Percentiles rank a stretch among this genome's conserved stretches.
These are phyloP conservation scores for Drosophila putrida DNA, from an alignment of 2,888 invertebrate species.

Conservation along the genomic window DNA sequence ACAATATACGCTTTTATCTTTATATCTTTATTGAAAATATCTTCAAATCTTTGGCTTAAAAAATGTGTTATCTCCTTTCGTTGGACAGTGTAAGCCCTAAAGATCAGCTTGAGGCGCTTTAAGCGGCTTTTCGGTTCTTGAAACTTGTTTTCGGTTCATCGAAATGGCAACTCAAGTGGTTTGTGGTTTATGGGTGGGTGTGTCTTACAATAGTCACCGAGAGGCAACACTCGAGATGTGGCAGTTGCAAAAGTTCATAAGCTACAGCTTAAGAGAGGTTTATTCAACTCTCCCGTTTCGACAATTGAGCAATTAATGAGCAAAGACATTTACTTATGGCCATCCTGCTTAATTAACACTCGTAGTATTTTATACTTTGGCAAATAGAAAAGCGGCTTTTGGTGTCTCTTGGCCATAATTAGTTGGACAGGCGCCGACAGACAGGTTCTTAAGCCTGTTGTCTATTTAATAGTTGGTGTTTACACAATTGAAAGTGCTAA, in stretches of 20 bases:
- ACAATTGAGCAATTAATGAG: constrained; percentile 77
- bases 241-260: constrained; percentile 50
- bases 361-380: constrained; percentile 27
- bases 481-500: constrained; percentile 76
- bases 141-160: constrained; percentile 47
- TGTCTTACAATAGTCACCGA: constrained; percentile 31
- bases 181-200: constrained; percentile 53
- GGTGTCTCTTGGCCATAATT: constrained; percentile 51
- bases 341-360: constrained; percentile 51
- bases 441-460: constrained; percentile 49
- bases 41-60: background rate
- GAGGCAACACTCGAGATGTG: background rate
- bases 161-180: constrained; percentile 50
- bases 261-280: constrained; percentile 44
- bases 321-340: constrained; percentile 49
- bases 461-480: constrained; percentile 22
- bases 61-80: constrained; percentile 1
- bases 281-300: constrained; percentile 53
- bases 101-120: constrained; percentile 32
- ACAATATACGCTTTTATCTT: too few species aligned
- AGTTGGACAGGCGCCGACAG: constrained; percentile 51
- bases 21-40: too few species aligned
- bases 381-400: constrained; percentile 38
- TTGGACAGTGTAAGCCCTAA: constrained; percentile 14
- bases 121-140: constrained; percentile 44